phyloP scores from a whole-genome alignment of 2,113 vertebrate species.

The Phyllostomus discolor region DNA sequence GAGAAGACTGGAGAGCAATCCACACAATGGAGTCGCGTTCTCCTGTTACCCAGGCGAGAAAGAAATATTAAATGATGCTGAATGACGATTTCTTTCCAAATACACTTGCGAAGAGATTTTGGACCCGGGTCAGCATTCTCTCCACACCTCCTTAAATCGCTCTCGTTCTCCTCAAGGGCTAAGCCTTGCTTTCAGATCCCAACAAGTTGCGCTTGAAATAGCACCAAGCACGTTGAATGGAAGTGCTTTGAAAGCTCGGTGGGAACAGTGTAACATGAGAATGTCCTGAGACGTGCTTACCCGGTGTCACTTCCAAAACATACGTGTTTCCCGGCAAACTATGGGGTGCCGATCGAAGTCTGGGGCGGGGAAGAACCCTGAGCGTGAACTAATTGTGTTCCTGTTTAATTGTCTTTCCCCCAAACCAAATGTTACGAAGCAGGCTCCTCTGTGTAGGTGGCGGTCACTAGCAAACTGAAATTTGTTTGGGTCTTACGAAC shows the following conservation, averaged over 20 bases:
- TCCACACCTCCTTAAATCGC: constrained; percentile 64
- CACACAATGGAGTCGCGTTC: neutral
- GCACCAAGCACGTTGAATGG: neutral
- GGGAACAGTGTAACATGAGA: neutral
- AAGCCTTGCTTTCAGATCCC: constrained; percentile 66
- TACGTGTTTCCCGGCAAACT: neutral
- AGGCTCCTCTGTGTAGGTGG: neutral
- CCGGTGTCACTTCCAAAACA: neutral
- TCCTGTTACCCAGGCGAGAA: neutral
- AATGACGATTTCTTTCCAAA: constrained; percentile 48
- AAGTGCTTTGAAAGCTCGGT: neutral
- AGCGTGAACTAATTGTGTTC: neutral
- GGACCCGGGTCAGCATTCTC: constrained; percentile 64
- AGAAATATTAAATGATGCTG: neutral
- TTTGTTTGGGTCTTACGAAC: neutral
- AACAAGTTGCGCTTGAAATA: constrained; percentile 54
- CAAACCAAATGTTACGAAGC: neutral
- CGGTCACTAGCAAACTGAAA: neutral
- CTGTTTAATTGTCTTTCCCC: neutral
- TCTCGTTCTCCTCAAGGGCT: constrained; percentile 52
- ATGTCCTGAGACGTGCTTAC: constrained; percentile 24
- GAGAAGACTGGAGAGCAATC: constrained; percentile 22
- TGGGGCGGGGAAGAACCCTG: neutral
- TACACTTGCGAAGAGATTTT: constrained; percentile 16
- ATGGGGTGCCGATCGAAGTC: neutral